Evolutionary conservation across 2,888 invertebrate species (phyloP), one percentile per base, ranked within the genome.

Genomic region (Scaptodrosophila latifasciaeformis): DNA sequence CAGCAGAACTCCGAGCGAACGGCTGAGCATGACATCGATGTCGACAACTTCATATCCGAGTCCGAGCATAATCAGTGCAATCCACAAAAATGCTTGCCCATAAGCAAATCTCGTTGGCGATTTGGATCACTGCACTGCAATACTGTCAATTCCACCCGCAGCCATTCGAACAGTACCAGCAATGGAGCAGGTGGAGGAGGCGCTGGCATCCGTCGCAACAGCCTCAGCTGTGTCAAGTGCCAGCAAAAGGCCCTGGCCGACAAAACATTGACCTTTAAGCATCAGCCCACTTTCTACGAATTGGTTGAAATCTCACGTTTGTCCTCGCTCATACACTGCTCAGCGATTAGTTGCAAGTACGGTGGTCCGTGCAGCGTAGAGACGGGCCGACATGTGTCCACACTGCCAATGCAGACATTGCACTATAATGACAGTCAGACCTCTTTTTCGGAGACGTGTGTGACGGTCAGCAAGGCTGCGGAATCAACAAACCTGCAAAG

Each of bases 1-100:
- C 51, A 39, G 2, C 43, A 86, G 86, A 83, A 84, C 21, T 80
- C 84, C 18, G 86, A 86, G 62, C 84, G 84, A 30, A 81, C 83
- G 0, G 83, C 84, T 1, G 85, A 83, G 27, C 76, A 81, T 48
- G 83, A 85, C 17, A 68, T 79, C 24, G 85, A 85, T 59, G 80
- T 70, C 10, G 83, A 86, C 45, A 71, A 84, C 51, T 84, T 84
- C 35, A 69, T 84, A 12, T 84, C 84, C 3, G 84, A 84, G 49
- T 80, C 84, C 5, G 85, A 86, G 24, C 74, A 82, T 53, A 82
- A 82, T 64, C 81, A 83, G 34, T 84, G 85, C 54, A 71, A 68
- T 45, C 44, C 70, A 9, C 80, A 80, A 42, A 72, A 72, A 29
- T 80, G 80, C 40, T 17, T 72, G 50, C 72, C 78, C 2, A 64